Evolutionary conservation across 2,888 invertebrate genomes (phyloP).

Genomic region (Sicus ferrugineus): DNA sequence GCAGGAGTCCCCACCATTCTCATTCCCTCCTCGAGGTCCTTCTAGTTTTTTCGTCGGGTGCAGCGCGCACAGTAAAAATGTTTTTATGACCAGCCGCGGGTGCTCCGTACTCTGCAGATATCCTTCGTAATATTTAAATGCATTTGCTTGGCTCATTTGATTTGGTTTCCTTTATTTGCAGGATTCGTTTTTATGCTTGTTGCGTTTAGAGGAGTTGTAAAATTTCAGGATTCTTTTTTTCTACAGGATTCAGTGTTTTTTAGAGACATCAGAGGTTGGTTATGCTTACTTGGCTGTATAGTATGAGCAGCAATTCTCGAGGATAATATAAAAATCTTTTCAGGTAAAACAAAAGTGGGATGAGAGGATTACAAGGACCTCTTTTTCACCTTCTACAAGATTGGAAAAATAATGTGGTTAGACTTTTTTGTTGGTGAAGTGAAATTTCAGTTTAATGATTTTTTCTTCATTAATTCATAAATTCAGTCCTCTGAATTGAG

Average conservation of each 20-base stretch:
- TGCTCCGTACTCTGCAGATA: constrained; percentile 1
- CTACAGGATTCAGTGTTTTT: neutral
- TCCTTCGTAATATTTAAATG: constrained; percentile 29
- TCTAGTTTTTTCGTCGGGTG: neutral
- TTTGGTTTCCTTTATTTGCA: constrained; percentile 27
- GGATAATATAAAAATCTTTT: neutral
- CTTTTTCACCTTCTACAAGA: neutral
- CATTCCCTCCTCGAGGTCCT: neutral
- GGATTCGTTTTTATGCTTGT: constrained; percentile 20
- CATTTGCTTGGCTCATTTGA: constrained; percentile 32
- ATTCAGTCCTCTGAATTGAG: neutral
- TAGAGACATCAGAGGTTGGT: neutral
- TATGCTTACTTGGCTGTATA: neutral
- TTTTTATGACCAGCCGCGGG: constrained; percentile 17
- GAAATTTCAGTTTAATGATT: no score
- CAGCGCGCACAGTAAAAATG: constrained; percentile 19
- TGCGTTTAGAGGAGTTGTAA: constrained; percentile 6
- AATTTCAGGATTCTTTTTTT: neutral
- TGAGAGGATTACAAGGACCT: neutral
- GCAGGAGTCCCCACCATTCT: no score
- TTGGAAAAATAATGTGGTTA: neutral
- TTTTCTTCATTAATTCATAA: no score
- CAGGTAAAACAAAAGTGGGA: neutral
- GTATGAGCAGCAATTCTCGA: neutral
- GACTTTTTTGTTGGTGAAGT: no score